Conservation (phyloP, 2,113 vertebrate genomes). For the Pogona vitticeps region DNA sequence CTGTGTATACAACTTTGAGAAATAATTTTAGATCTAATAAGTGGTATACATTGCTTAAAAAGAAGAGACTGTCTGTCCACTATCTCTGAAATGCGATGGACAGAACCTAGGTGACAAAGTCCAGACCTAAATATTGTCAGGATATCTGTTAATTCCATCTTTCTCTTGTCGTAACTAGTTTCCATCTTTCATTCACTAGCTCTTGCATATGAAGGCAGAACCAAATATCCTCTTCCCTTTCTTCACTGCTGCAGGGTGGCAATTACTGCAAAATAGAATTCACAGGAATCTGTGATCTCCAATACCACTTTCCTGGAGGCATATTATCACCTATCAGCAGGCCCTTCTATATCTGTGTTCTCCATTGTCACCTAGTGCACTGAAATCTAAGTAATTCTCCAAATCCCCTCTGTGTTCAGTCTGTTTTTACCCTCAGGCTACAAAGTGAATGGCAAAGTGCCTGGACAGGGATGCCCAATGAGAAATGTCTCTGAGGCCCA, state of each 20-base stretch:
- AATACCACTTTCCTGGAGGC: constrained; percentile 36
- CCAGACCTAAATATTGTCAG: neutral
- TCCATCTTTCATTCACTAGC: neutral
- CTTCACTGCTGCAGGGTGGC: neutral
- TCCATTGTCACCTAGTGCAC: constrained; percentile 27
- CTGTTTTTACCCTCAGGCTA: constrained; percentile 53
- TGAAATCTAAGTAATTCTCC: constrained; percentile 46
- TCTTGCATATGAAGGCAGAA: constrained; percentile 2
- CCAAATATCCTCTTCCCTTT: neutral
- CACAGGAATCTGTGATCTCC: constrained; percentile 12
- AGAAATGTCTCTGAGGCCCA: constrained; percentile 48
- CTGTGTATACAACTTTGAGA: neutral
- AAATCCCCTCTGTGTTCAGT: constrained; percentile 33
- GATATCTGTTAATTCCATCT: no score
- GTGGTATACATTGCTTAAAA: neutral
- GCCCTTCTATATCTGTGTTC: constrained; percentile 30
- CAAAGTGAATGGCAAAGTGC: constrained; percentile 49
- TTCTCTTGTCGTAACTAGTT: neutral
- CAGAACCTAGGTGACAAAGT: neutral
- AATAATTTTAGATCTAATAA: neutral
- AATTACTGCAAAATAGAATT: constrained; percentile 43
- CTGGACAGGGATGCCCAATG: constrained; percentile 26
- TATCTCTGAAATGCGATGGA: neutral
- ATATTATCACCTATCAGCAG: constrained; percentile 41
- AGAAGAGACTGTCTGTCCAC: neutral